These are phyloP conservation scores for Caenorhabditis parvicauda DNA, from an alignment of 2,888 invertebrate genomes.

Conservation along the genomic window DNA sequence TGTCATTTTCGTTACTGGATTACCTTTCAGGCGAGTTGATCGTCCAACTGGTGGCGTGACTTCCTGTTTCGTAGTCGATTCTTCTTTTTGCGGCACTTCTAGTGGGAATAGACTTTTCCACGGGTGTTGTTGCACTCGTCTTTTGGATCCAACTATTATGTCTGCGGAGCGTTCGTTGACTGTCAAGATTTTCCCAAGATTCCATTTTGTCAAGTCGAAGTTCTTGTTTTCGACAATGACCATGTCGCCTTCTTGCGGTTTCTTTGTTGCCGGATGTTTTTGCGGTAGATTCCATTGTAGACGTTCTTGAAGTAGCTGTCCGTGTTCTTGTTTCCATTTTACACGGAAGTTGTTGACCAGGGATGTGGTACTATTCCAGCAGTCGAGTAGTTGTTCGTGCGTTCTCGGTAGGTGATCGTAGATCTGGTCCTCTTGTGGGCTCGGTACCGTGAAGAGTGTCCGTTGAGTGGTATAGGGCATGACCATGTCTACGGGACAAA, in stretches of 20 bases:
- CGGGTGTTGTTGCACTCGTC: neutral
- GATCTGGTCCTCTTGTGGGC: too few species aligned
- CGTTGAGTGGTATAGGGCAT: neutral
- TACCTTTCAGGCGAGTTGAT: too few species aligned
- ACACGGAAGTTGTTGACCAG: neutral
- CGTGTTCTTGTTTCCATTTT: slow-evolving; percentile 5
- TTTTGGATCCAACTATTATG: slow-evolving; percentile 1
- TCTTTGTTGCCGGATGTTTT: neutral
- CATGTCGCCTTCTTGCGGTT: neutral
- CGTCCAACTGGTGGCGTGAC: too few species aligned
- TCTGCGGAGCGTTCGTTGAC: neutral
- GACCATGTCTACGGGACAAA: slow-evolving; percentile 7
- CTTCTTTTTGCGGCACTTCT: neutral
- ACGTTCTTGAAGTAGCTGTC: slow-evolving; percentile 5
- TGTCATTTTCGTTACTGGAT: too few species aligned
- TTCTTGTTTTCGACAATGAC: slow-evolving; percentile 1
- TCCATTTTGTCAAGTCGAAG: neutral
- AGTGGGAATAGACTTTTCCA: slow-evolving; percentile 2
- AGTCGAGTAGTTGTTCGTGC: neutral
- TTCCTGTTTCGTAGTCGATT: too few species aligned
- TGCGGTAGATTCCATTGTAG: neutral
- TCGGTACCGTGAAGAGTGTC: too few species aligned
- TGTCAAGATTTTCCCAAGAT: neutral
- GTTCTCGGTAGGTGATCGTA: neutral
- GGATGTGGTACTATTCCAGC: neutral